Percentiles rank a stretch among this genome's conserved stretches.
phyloP scores from a whole-genome alignment of 2,888 invertebrate genomes.

The Meteorus cinctellus region DNA sequence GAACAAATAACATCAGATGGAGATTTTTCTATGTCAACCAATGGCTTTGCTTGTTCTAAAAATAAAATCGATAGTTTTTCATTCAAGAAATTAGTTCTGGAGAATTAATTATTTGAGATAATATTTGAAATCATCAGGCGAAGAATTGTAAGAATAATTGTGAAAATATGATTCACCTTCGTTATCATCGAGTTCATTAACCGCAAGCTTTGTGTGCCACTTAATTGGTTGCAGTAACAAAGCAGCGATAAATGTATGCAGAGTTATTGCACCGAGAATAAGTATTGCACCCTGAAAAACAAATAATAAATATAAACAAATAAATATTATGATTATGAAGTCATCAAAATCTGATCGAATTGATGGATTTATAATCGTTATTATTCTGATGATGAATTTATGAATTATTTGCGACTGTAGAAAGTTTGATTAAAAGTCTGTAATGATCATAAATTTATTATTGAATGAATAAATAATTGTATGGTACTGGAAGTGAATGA shows the following conservation, averaged over 20 bases:
- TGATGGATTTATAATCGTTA: neutral
- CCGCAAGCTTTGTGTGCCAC: constrained; percentile 76
- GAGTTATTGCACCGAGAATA: constrained; percentile 78
- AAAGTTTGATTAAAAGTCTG: neutral
- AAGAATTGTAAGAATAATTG: neutral
- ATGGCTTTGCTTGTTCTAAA: neutral
- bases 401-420: neutral
- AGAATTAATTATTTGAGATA: neutral
- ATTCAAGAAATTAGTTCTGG: neutral
- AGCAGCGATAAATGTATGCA: constrained; percentile 78
- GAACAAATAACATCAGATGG: constrained; percentile 26
- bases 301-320: constrained; percentile 14
- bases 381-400: neutral
- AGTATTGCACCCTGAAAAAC: constrained; percentile 76
- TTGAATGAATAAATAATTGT: neutral
- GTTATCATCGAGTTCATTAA: constrained; percentile 50
- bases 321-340: neutral
- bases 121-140: too few species aligned
- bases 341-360: neutral
- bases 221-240: constrained; percentile 80
- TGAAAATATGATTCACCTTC: constrained; percentile 43
- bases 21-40: neutral
- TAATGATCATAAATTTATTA: neutral
- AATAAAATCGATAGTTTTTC: neutral
- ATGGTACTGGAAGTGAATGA: neutral